Evolutionary conservation across 2,888 invertebrate genomes (phyloP).

Genomic region (Terebella lapidaria): DNA sequence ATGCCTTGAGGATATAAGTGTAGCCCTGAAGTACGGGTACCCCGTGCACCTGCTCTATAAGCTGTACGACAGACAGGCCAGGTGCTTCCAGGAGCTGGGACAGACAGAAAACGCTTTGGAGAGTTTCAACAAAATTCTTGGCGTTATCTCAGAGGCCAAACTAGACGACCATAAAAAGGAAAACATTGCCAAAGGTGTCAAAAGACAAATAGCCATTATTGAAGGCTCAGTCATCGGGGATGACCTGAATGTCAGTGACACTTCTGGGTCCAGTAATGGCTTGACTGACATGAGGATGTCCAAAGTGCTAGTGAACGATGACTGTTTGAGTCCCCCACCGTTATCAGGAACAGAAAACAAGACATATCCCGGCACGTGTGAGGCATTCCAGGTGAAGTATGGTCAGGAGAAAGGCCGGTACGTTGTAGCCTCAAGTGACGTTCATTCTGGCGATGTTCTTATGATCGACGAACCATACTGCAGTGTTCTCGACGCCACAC

Average conservation of each 20-base stretch:
- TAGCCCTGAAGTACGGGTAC: constrained; percentile 58
- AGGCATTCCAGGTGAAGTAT: constrained; percentile 30
- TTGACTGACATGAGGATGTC: neutral
- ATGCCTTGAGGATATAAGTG: constrained; percentile 39
- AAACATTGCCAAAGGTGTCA: constrained; percentile 15
- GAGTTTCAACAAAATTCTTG: constrained; percentile 6
- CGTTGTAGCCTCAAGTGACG: constrained; percentile 28
- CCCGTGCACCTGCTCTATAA: constrained; percentile 64
- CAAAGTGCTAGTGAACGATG: neutral
- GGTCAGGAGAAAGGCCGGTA: constrained; percentile 36
- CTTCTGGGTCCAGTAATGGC: neutral
- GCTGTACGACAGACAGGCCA: constrained; percentile 63
- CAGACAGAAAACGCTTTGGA: constrained; percentile 4
- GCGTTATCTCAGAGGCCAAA: constrained; percentile 4
- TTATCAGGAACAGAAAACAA: neutral
- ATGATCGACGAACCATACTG: constrained; percentile 18
- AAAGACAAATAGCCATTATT: neutral
- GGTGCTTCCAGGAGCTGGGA: constrained; percentile 57
- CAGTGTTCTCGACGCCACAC: constrained; percentile 13
- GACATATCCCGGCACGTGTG: constrained; percentile 20
- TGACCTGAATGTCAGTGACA: neutral
- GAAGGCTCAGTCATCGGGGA: neutral
- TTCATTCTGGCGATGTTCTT: constrained; percentile 19
- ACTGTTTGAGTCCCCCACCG: neutral
- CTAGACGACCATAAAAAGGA: constrained; percentile 17